phyloP scores from a whole-genome alignment of 2,888 invertebrate species.

The Agapostemon virescens region DNA sequence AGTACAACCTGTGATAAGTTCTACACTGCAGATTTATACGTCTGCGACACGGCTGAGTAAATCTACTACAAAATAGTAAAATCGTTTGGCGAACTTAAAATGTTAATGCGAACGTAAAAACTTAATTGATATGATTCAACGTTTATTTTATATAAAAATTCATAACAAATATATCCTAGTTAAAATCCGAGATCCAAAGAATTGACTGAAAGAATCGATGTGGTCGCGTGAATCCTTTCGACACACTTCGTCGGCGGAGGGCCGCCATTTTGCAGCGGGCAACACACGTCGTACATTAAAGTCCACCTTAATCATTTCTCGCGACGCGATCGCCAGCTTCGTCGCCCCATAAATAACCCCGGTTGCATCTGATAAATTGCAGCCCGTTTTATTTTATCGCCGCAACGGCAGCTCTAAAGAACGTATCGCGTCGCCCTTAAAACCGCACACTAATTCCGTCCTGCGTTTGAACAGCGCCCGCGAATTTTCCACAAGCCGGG shows the following conservation, averaged over 20 bases:
- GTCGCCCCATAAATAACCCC: slow-evolving; percentile 39
- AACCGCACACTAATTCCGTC: slow-evolving; percentile 24
- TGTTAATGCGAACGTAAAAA: no score
- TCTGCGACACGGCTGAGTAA: no score
- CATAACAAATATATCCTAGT: not conserved
- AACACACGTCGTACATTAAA: slow-evolving; percentile 14
- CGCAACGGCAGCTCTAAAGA: not conserved
- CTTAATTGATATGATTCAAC: no score
- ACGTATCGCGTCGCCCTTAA: slow-evolving; percentile 18
- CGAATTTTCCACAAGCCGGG: slow-evolving; percentile 4
- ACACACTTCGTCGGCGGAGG: not conserved
- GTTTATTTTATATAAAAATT: no score
- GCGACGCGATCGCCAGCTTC: slow-evolving; percentile 22
- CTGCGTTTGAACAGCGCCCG: not conserved
- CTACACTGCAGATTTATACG: no score
- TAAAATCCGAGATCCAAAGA: not conserved
- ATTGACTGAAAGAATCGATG: not conserved
- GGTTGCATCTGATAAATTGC: slow-evolving; percentile 40
- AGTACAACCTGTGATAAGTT: no score
- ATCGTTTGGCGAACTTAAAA: no score
- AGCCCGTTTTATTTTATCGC: slow-evolving; percentile 34
- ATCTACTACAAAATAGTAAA: no score
- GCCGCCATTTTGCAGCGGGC: not conserved
- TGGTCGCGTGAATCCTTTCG: not conserved
- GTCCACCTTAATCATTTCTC: slow-evolving; percentile 19